These are phyloP conservation scores for Leptinotarsa peninsularis DNA, from an alignment of 2,888 invertebrate species.

Conservation along the genomic window DNA sequence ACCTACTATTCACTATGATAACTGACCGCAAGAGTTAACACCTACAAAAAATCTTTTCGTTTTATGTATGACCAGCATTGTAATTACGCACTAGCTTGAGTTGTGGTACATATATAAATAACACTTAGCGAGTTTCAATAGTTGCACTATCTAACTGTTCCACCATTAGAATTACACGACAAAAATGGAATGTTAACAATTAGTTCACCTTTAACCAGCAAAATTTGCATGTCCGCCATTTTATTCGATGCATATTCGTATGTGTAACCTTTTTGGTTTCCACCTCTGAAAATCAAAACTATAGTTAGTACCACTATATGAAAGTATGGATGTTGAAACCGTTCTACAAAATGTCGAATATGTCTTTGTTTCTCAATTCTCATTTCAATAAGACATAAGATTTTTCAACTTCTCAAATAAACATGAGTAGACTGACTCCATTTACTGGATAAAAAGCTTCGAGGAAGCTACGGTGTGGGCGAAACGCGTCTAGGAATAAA, in stretches of 20 bases:
- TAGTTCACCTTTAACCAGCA: not conserved
- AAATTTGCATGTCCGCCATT: slow-evolving; percentile 30
- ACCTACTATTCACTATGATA: slow-evolving; percentile 3
- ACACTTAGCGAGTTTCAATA: slow-evolving; percentile 2
- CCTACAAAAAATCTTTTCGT: slow-evolving; percentile 20
- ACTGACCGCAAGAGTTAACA: slow-evolving; percentile 5
- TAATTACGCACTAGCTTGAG: not conserved
- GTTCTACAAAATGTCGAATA: too few relatives aligned
- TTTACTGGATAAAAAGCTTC: too few relatives aligned
- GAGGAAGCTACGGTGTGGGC: too few relatives aligned
- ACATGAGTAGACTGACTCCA: too few relatives aligned
- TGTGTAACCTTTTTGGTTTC: not conserved
- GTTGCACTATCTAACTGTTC: slow-evolving; percentile 25
- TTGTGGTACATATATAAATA: not conserved
- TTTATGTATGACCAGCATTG: slow-evolving; percentile 26
- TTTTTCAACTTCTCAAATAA: too few relatives aligned
- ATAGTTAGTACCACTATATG: not conserved
- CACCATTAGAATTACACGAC: slow-evolving; percentile 10
- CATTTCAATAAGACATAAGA: too few relatives aligned
- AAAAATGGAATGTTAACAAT: slow-evolving; percentile 20
- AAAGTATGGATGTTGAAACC: not conserved
- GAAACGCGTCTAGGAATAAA: too few relatives aligned
- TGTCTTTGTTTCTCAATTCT: too few relatives aligned
- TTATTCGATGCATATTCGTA: slow-evolving; percentile 7
- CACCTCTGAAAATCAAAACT: not conserved